Evolutionary conservation across 2,888 invertebrate genomes (phyloP).

Genomic region (Volucella inflata): DNA sequence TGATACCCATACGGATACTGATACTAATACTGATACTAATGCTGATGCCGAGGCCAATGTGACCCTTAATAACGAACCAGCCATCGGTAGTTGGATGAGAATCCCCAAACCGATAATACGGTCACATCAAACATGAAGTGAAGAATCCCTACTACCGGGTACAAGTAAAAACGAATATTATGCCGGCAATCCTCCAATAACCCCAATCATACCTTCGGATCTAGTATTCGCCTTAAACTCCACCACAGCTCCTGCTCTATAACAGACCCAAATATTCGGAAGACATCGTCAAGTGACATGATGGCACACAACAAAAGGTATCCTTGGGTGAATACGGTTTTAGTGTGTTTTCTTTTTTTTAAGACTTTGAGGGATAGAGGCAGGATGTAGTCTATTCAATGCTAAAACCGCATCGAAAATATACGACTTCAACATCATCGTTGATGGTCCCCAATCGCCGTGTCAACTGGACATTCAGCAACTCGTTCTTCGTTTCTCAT

Average conservation of each 20-base stretch:
- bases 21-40: too few relatives aligned
- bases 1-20: not conserved
- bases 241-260: slow-evolving; percentile 7
- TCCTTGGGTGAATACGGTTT: slow-evolving; percentile 25
- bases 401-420: slow-evolving; percentile 60
- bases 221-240: not conserved
- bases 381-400: slow-evolving; percentile 28
- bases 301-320: slow-evolving; percentile 34
- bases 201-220: slow-evolving; percentile 28
- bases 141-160: not conserved
- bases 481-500: slow-evolving; percentile 6
- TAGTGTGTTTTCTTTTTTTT: slow-evolving; percentile 28
- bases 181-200: slow-evolving; percentile 10
- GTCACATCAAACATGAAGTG: slow-evolving; percentile 9
- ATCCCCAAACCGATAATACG: slow-evolving; percentile 50
- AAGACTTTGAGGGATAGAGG: not conserved
- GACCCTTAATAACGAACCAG: slow-evolving; percentile 38
- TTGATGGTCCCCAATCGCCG: slow-evolving; percentile 70
- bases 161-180: not conserved
- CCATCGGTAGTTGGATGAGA: slow-evolving; percentile 38
- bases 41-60: not conserved
- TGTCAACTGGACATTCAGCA: slow-evolving; percentile 70
- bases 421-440: slow-evolving; percentile 52
- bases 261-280: slow-evolving; percentile 49
- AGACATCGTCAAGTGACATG: slow-evolving; percentile 50